Evolutionary conservation across 2,888 invertebrate genomes (phyloP).

Genomic region (Lithophane semibrunnea): DNA sequence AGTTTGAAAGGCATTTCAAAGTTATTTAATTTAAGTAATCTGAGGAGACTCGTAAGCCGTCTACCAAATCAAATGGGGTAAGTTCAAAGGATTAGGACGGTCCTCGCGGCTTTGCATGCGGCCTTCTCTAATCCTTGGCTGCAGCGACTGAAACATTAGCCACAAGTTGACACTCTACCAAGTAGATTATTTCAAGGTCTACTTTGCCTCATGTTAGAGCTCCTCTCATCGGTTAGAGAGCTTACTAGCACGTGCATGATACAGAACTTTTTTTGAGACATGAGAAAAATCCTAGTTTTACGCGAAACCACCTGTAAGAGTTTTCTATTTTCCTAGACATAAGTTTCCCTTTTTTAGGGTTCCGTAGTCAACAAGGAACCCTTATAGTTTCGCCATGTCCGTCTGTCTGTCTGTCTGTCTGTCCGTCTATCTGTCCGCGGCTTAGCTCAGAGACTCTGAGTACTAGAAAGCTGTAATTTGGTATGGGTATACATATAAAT

Average conservation of each 20-base stretch:
- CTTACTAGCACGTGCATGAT: not conserved
- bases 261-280: not conserved
- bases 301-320: conserved; percentile 19
- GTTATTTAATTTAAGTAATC: not conserved
- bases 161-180: not conserved
- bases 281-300: not conserved
- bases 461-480: too few species aligned
- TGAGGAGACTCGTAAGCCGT: not conserved
- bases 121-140: conserved; percentile 8
- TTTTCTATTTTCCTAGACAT: not conserved
- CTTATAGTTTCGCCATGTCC: too few species aligned
- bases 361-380: too few species aligned
- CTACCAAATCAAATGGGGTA: not conserved
- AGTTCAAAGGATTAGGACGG: conserved; percentile 29
- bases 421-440: too few species aligned
- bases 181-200: conserved; percentile 5
- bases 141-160: not conserved
- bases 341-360: too few species aligned
- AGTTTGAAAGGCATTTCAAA: not conserved
- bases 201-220: not conserved
- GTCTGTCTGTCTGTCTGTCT: too few species aligned
- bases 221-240: not conserved
- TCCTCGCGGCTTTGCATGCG: not conserved
- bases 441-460: too few species aligned
- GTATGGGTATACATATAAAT: too few species aligned